Percentiles rank a stretch among this genome's conserved stretches.
Evolutionary conservation across 1,140 invertebrate genomes (phyloP).

Genomic region (Globodera ellingtonae): DNA sequence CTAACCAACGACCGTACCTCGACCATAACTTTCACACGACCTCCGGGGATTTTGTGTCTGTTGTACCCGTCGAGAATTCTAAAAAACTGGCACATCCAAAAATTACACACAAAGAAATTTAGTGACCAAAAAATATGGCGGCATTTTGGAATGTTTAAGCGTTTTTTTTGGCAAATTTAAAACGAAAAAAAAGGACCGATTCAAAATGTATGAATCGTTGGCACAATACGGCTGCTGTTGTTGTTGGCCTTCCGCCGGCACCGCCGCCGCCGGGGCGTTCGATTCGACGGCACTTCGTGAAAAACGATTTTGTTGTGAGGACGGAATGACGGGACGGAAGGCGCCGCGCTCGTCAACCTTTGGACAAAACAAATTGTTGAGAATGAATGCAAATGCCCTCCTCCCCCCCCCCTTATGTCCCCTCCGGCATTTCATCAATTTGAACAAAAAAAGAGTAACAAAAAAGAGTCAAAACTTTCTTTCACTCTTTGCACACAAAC

Average conservation of each 20-base stretch:
- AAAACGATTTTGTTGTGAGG: conserved; percentile 21
- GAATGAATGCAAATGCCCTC: conserved; percentile 5
- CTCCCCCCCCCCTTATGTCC: no score
- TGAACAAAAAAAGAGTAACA: neutral
- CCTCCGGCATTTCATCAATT: neutral
- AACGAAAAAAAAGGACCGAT: conserved; percentile 10
- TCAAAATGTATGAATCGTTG: conserved; percentile 62
- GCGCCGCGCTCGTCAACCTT: conserved; percentile 23
- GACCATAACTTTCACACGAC: conserved; percentile 54
- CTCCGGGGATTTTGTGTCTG: conserved; percentile 63
- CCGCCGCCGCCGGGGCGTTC: no score
- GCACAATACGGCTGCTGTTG: conserved; percentile 45
- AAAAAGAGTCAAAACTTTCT: neutral
- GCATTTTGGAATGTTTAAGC: neutral
- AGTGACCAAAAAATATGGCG: neutral
- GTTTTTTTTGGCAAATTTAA: neutral
- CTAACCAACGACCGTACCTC: conserved; percentile 20
- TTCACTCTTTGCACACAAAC: conserved; percentile 53
- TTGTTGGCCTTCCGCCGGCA: conserved; percentile 13
- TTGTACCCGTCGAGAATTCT: conserved; percentile 61
- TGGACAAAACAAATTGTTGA: neutral
- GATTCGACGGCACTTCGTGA: neutral
- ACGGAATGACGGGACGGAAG: conserved; percentile 22
- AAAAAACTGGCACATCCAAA: neutral
- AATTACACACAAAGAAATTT: neutral